Conservation (phyloP, 1,140 invertebrate species). For the Drosophila arawakana region DNA sequence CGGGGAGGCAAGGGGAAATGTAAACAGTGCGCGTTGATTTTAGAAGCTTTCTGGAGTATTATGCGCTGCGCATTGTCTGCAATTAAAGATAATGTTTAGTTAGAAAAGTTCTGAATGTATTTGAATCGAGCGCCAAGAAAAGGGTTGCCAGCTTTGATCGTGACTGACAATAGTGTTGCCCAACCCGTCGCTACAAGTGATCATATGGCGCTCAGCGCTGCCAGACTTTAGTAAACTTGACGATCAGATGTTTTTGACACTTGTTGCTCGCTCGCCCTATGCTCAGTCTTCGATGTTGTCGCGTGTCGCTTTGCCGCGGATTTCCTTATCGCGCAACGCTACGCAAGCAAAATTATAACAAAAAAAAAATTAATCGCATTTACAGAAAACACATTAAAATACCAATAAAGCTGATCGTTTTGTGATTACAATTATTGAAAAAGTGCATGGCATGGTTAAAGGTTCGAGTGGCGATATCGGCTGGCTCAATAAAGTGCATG, state of each 20-base stretch:
- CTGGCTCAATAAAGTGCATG: slow-evolving; percentile 36
- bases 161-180: slow-evolving; percentile 19
- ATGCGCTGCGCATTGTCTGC: slow-evolving; percentile 61
- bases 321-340: slow-evolving; percentile 41
- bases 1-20: slow-evolving; percentile 21
- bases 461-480: slow-evolving; percentile 19
- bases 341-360: slow-evolving; percentile 28
- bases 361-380: slow-evolving; percentile 12
- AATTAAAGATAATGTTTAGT: slow-evolving; percentile 31
- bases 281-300: slow-evolving; percentile 43
- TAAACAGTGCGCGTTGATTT: slow-evolving; percentile 43
- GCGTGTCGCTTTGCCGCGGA: slow-evolving; percentile 42
- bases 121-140: background rate
- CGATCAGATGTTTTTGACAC: slow-evolving; percentile 59
- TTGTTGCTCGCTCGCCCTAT: slow-evolving; percentile 35
- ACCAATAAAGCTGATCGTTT: slow-evolving; percentile 13
- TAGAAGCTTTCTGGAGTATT: slow-evolving; percentile 33
- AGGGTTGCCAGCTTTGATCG: slow-evolving; percentile 23
- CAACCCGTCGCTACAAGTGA: background rate
- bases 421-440: slow-evolving; percentile 25
- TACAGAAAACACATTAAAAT: slow-evolving; percentile 31
- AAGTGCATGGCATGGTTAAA: slow-evolving; percentile 13
- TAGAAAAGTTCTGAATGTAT: background rate
- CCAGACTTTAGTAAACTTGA: slow-evolving; percentile 19
- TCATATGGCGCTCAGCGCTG: slow-evolving; percentile 20